Percentiles rank a stretch among this genome's conserved stretches.
These are phyloP conservation scores for Malurus splendens DNA, from an alignment of 2,797 vertebrate genomes.

Conservation along the genomic window DNA sequence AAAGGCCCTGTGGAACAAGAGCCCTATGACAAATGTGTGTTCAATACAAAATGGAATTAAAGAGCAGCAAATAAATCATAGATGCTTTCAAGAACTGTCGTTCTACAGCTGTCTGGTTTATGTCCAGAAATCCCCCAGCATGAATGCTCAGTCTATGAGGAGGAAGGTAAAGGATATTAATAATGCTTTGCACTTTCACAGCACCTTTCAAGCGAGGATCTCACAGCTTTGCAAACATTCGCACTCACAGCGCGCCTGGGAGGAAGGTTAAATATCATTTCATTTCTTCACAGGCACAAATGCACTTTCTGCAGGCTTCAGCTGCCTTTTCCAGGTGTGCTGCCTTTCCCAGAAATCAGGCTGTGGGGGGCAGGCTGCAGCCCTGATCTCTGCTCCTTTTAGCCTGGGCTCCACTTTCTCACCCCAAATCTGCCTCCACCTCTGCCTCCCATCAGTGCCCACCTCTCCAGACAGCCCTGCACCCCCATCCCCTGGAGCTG, in stretches of 20 bases:
- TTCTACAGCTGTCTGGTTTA: constrained; percentile 61
- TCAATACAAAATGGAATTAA: constrained; percentile 63
- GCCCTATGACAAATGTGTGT: constrained; percentile 46
- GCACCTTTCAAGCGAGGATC: constrained; percentile 58
- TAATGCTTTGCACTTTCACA: constrained; percentile 52
- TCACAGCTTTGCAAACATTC: constrained; percentile 55
- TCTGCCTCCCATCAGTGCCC: background rate
- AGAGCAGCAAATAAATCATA: constrained; percentile 61
- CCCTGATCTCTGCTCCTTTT: background rate
- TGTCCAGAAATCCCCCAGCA: constrained; percentile 53
- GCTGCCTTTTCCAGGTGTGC: background rate
- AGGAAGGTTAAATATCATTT: constrained; percentile 12
- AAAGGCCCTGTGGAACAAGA: background rate
- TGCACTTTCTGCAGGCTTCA: background rate
- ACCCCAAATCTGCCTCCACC: background rate
- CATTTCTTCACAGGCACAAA: constrained; percentile 15
- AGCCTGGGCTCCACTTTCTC: background rate
- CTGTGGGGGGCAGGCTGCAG: background rate
- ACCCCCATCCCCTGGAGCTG: background rate
- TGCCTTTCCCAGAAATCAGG: background rate
- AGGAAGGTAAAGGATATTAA: constrained; percentile 56
- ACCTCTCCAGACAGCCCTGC: background rate
- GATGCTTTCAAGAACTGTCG: constrained; percentile 63
- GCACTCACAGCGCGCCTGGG: background rate
- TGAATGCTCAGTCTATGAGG: constrained; percentile 20